These are phyloP conservation scores for Megalopta genalis DNA, from an alignment of 1,140 invertebrate species.

Conservation along the genomic window DNA sequence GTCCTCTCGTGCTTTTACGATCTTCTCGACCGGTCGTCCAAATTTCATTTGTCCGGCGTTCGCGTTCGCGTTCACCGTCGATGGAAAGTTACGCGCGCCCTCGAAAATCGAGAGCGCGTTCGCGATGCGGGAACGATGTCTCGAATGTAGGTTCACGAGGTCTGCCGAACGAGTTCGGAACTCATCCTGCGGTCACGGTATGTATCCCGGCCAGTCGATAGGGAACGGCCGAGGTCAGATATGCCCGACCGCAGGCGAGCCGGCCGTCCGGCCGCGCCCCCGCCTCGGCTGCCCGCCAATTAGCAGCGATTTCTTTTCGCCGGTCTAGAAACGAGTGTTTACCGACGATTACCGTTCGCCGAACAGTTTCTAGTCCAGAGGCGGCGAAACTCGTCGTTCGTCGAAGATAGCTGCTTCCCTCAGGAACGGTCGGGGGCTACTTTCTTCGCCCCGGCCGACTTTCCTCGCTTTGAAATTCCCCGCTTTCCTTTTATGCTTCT, in stretches of 20 bases:
- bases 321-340: constrained; percentile 1
- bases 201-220: neutral
- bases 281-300: neutral
- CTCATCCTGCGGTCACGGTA: neutral
- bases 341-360: neutral
- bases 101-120: neutral
- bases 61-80: no score
- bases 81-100: neutral
- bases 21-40: no score
- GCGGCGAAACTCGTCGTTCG: neutral
- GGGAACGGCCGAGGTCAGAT: neutral
- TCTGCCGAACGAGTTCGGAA: neutral
- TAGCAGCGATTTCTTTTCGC: neutral
- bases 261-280: no score
- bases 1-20: no score
- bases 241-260: no score
- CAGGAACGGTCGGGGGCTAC: no score
- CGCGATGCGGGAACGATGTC: no score
- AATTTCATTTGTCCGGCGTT: no score
- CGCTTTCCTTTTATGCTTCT: neutral
- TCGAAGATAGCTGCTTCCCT: neutral
- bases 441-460: neutral
- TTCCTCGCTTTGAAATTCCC: neutral
- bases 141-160: no score
- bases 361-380: neutral